Evolutionary conservation across 2,113 vertebrate species (phyloP).

Genomic region (Clarias macrocephalus): DNA sequence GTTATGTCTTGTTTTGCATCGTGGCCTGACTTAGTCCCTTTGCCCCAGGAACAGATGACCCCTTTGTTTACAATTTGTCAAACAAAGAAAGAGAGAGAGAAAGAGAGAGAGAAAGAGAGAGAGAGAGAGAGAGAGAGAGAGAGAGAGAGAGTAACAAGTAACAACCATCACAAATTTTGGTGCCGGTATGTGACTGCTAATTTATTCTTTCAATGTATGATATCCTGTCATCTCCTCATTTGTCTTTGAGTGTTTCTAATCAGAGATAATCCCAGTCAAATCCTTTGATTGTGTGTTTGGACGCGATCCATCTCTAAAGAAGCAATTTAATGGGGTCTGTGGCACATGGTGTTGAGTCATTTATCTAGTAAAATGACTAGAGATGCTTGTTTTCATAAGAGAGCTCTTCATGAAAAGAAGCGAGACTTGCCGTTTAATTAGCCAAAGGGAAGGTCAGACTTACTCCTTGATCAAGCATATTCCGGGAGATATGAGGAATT

Average conservation of each 20-base stretch:
- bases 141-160: constrained; percentile 59
- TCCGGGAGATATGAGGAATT: constrained; percentile 71
- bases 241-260: constrained; percentile 89
- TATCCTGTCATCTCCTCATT: constrained; percentile 84
- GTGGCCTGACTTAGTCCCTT: constrained; percentile 37
- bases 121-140: constrained; percentile 40
- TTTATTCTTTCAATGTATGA: constrained; percentile 85
- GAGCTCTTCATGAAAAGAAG: constrained; percentile 88
- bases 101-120: constrained; percentile 54
- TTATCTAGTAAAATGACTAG: constrained; percentile 87
- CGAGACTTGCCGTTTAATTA: constrained; percentile 90
- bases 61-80: constrained; percentile 68
- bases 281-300: constrained; percentile 99
- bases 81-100: constrained; percentile 47
- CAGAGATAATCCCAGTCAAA: constrained; percentile 96
- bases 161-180: constrained; percentile 67
- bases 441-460: constrained; percentile 76
- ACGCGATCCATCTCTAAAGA: constrained; percentile 89
- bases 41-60: constrained; percentile 52
- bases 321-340: constrained; percentile 91
- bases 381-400: constrained; percentile 95
- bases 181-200: constrained; percentile 82
- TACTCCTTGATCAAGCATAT: constrained; percentile 79
- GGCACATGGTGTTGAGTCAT: constrained; percentile 91
- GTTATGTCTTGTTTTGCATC: constrained; percentile 47